Base-by-base conservation (phyloP, 1,140 invertebrate genomes). In the Andrena cerasifolii region DNA sequence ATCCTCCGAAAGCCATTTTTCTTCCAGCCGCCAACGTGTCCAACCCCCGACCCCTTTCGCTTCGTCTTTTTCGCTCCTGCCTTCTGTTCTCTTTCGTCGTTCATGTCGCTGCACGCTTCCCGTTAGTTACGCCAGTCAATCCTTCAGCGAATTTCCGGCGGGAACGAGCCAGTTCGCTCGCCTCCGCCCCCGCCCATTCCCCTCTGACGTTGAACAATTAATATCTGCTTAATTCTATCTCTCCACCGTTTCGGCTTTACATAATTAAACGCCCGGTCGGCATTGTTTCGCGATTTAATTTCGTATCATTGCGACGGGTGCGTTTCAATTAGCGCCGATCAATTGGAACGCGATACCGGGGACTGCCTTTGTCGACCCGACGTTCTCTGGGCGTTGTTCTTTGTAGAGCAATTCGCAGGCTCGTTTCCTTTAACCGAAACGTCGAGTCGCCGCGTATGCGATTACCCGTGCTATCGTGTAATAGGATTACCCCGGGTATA, bases 1-100 rank as follows among this genome's bases (percentile, higher is more conserved):
- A 79, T 79, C 77, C 71, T 47, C 51, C 43, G 43, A 63, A 73
- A 67, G 47, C 71, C 70, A 82, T 76, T 83, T 83, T 78, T 80
- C 75, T 83, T 78, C 67, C 66, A 24, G 16, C 26, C 31, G 26
- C n/a, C 49, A 40, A 10, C 54, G 31, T 31, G 28, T 36, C n/a
- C 53, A 40, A 3, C 43, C 40, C 0, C 63, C 54, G 3, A 36
- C 18, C 4, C 1, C 26, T 56, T 28, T 63, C 49, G 24, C 31
- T 36, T 26, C 49, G 10, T 75, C 73, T 66, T 68, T 75, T 51
- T 63, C 54, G n/a, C 28, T 33, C 21, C 1, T 40, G 24, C 51
- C 45, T 49, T 49, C 28, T 21, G 8, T 63, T 26, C 47, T 56
- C 33, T 40, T n/a, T 43, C 18, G 31, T 53, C 26, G 47, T 36